Base-by-base conservation (phyloP, 2,888 invertebrate genomes). In the Mesochorus sp. region DNA sequence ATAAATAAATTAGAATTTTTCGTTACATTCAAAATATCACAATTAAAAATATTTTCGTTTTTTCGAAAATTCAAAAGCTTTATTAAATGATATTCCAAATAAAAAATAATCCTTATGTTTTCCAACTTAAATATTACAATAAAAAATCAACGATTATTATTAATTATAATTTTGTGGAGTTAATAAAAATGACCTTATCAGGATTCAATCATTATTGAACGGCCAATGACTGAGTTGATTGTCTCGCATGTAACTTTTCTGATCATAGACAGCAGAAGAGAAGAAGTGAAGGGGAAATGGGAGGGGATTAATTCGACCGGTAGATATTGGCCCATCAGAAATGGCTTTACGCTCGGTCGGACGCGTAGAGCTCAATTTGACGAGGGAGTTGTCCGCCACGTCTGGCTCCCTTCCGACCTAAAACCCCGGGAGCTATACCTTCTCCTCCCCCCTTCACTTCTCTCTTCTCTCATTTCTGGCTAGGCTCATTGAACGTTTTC, bases 311-410 rank as follows among this genome's bases (percentile, higher is more conserved):
- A n/a, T n/a, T n/a, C n/a, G n/a, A n/a, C 21, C 59, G 62, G 51
- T 53, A 61, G 67, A 75, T 75, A 67, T 75, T 59, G 61, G 68
- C 31, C 26, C 42, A 61, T 44, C 59, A 75, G 75, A 68, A 75
- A 75, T 75, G 59, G 75, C 31, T 68, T 68, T 53, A 62, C 68
- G 75, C 75, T 70, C 62, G 55, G 24, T 28, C 34, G 75, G 53
- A 55, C 55, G 31, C 61, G 61, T 62, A 44, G 55, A 61, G 59
- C 62, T 70, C 68, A 68, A 75, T 70, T 70, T 75, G 75, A 75
- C 68, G 55, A 53, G 61, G 34, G 34, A 26, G 1, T 10, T 62
- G 44, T 72, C 71, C 55, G 53, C 44, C 62, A 28, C 62, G 28
- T 42, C 26, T 51, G 64, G 49, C 19, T 24, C 34, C 26, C 21